phyloP scores from a whole-genome alignment of 1,140 invertebrate genomes.

The Brachionus sp. region DNA sequence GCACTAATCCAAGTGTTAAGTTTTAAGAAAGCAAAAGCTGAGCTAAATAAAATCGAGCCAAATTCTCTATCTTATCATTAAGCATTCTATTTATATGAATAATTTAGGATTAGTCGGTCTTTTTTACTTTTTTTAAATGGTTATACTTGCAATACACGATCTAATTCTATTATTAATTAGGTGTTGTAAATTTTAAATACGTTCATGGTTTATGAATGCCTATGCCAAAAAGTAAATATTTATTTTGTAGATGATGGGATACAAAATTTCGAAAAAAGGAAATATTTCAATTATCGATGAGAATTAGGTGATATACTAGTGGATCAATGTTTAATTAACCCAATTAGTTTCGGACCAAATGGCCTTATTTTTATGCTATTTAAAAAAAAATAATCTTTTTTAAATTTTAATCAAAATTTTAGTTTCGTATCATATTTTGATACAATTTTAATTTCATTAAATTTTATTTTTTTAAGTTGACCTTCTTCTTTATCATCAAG shows the following conservation, averaged over 20 bases:
- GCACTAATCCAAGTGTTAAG: background rate
- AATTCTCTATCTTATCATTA: background rate
- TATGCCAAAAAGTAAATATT: background rate
- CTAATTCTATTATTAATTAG: background rate
- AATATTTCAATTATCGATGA: background rate
- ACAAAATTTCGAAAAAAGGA: background rate
- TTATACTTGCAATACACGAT: background rate
- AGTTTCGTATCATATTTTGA: background rate
- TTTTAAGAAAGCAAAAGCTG: background rate
- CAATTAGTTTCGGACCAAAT: background rate
- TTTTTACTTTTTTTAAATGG: background rate
- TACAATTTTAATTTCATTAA: background rate
- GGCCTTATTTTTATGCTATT: background rate
- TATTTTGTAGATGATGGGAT: background rate
- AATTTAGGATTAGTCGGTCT: background rate
- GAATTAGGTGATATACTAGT: background rate
- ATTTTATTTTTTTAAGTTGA: background rate
- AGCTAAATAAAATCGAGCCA: background rate
- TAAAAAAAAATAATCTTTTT: background rate
- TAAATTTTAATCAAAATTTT: background rate
- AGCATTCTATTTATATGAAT: background rate
- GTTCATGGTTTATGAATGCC: conserved; percentile 10
- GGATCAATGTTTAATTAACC: conserved; percentile 36
- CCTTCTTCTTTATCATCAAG: background rate
- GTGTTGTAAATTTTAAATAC: background rate